Conservation (phyloP, 1,140 invertebrate species). For the Teleogryllus occipitalis region DNA sequence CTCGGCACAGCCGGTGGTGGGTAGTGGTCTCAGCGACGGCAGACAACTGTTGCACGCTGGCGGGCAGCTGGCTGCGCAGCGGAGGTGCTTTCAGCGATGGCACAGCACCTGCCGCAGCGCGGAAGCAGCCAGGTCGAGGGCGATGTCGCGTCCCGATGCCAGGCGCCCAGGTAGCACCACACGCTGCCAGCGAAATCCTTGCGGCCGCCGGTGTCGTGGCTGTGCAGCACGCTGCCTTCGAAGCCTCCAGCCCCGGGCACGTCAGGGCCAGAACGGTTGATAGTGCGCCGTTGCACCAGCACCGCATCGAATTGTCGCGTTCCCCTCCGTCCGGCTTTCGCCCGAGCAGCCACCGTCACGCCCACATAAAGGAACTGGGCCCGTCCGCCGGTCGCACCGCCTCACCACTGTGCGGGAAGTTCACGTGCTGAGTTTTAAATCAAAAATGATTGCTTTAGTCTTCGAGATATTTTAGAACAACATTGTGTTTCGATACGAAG, state of each 20-base stretch:
- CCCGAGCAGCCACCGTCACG: not conserved
- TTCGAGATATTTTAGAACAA: not conserved
- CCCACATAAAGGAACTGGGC: not conserved
- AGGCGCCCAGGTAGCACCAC: not conserved
- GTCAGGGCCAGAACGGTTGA: not conserved
- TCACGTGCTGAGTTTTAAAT: too few species aligned
- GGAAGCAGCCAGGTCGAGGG: not conserved
- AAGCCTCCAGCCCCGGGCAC: not conserved
- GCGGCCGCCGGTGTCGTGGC: not conserved
- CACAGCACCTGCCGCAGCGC: not conserved
- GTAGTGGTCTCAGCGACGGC: not conserved
- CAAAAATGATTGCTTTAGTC: not conserved
- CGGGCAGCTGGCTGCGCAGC: not conserved
- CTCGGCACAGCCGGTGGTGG: not conserved
- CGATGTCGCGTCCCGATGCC: not conserved
- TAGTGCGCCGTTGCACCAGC: not conserved
- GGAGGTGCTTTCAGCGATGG: not conserved
- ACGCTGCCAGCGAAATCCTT: not conserved
- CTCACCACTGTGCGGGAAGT: not conserved
- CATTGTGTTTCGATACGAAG: not conserved
- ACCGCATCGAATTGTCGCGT: not conserved
- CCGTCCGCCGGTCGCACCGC: not conserved
- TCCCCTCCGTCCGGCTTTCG: not conserved
- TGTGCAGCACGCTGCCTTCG: not conserved
- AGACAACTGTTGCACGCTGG: not conserved